Conservation (phyloP, 2,797 vertebrate genomes). For the Peromyscus nudipes region DNA sequence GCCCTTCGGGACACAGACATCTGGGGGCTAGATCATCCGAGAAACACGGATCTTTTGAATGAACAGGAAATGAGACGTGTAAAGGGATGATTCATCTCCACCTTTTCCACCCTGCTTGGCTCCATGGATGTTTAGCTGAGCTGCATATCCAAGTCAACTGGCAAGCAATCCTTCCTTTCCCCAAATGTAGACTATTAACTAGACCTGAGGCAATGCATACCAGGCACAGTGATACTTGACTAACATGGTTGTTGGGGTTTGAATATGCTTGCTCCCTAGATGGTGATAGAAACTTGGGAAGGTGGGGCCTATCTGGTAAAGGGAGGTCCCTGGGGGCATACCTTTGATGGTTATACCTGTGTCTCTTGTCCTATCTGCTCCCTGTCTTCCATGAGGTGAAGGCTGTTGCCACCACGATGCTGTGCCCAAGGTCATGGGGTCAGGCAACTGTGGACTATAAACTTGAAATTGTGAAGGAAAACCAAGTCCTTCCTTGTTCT, state of each 20-base stretch:
- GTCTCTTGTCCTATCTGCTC: not conserved
- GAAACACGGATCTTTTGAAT: not conserved
- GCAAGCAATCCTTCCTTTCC: not conserved
- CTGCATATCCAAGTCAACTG: slow-evolving; percentile 1
- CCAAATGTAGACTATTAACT: not conserved
- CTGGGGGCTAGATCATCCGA: not conserved
- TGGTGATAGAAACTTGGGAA: not conserved
- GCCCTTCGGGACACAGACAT: slow-evolving; percentile 28
- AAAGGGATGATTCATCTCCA: slow-evolving; percentile 54
- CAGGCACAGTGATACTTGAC: not conserved
- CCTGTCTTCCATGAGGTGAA: not conserved
- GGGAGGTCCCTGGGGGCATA: not conserved
- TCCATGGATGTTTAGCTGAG: slow-evolving; percentile 7
- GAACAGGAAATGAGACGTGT: slow-evolving; percentile 69
- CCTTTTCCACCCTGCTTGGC: not conserved
- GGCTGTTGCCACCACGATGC: no score
- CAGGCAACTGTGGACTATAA: not conserved
- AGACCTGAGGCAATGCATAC: not conserved
- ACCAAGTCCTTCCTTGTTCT: not conserved
- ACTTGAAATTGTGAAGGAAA: not conserved
- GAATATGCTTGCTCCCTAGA: not conserved
- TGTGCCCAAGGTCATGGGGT: not conserved
- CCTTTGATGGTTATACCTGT: not conserved
- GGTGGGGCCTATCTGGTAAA: not conserved
- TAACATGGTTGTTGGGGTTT: not conserved